Conservation (phyloP, 2,113 vertebrate species). For the Oncorhynchus clarkii region DNA sequence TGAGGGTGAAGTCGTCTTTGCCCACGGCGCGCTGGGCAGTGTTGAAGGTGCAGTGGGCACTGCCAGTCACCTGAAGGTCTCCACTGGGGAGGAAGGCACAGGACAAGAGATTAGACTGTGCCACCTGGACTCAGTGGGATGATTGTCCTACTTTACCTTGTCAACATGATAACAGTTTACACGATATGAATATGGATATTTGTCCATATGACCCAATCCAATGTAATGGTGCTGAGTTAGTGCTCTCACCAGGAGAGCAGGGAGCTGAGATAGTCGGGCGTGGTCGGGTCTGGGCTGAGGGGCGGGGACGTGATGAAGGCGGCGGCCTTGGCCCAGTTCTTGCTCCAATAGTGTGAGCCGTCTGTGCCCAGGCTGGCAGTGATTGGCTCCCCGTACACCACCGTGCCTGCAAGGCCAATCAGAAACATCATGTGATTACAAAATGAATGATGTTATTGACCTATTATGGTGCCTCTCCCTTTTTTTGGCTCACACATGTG, state of each 20-base stretch:
- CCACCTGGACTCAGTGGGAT: not conserved
- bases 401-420: conserved; percentile 77
- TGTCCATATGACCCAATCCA: not conserved
- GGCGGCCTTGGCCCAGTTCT: conserved; percentile 98
- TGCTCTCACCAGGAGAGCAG: conserved; percentile 89
- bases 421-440: not conserved
- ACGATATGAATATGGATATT: not conserved
- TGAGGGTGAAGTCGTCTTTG: conserved; percentile 96
- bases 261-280: conserved; percentile 96
- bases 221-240: not conserved
- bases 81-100: conserved; percentile 70
- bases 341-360: conserved; percentile 98
- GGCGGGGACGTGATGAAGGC: conserved; percentile 96
- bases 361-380: conserved; percentile 94
- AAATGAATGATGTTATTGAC: not conserved
- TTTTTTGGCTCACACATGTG: not conserved
- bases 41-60: conserved; percentile 95
- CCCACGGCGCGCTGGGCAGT: conserved; percentile 96
- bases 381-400: conserved; percentile 96
- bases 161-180: not conserved
- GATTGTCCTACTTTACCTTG: not conserved
- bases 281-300: conserved; percentile 93
- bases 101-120: not conserved
- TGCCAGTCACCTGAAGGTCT: conserved; percentile 96
- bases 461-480: not conserved